These are phyloP conservation scores for Dromas ardeola DNA, from an alignment of 2,113 vertebrate genomes.

Conservation along the genomic window DNA sequence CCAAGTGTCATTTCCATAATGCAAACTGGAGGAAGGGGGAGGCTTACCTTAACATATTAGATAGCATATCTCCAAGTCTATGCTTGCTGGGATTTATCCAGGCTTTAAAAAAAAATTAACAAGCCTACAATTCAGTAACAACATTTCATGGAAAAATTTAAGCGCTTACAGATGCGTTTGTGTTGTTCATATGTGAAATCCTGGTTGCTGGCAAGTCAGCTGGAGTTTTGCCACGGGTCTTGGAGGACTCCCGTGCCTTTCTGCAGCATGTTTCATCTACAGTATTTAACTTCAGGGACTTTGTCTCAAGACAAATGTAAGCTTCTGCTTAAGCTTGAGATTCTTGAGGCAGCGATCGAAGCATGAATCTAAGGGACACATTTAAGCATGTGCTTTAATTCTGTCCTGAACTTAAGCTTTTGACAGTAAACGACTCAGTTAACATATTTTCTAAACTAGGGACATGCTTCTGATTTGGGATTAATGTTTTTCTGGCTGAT, in stretches of 20 bases:
- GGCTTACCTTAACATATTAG: not conserved
- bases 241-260: not conserved
- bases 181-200: not conserved
- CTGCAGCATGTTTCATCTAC: not conserved
- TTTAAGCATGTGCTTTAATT: not conserved
- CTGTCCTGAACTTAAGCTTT: not conserved
- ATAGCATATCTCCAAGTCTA: not conserved
- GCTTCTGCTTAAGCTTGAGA: not conserved
- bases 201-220: not conserved
- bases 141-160: not conserved
- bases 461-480: not conserved
- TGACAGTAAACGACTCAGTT: not conserved
- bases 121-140: not conserved
- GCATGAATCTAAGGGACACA: not conserved
- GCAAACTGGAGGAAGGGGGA: not conserved
- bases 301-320: not conserved
- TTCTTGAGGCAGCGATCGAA: not conserved
- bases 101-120: not conserved
- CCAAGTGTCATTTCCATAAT: not conserved
- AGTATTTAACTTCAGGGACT: not conserved
- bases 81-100: not conserved
- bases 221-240: not conserved
- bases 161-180: not conserved
- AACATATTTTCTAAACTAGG: not conserved
- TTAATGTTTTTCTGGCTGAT: not conserved